Evolutionary conservation across 2,888 invertebrate species (phyloP).

Genomic region (Caradrina kadenii): DNA sequence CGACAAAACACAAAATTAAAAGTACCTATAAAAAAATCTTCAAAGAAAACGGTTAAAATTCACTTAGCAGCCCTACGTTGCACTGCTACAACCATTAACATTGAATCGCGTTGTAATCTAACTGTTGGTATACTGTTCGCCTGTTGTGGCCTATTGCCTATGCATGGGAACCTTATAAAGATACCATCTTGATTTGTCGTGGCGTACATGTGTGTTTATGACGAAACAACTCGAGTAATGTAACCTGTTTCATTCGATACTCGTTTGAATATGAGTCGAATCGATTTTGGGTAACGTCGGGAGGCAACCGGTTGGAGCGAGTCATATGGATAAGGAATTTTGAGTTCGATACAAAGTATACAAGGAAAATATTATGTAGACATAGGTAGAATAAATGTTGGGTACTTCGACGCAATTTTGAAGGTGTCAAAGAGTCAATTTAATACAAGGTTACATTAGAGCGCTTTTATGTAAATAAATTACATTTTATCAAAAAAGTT

Average conservation of each 20-base stretch:
- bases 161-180: conserved; percentile 60
- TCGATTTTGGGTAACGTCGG: conserved; percentile 33
- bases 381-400: no score
- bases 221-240: conserved; percentile 38
- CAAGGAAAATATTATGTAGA: background rate
- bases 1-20: no score
- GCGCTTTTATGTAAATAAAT: background rate
- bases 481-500: background rate
- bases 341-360: conserved; percentile 9
- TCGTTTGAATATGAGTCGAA: conserved; percentile 30
- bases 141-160: conserved; percentile 38
- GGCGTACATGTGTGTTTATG: conserved; percentile 41
- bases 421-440: conserved; percentile 4
- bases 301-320: conserved; percentile 25
- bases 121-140: conserved; percentile 33
- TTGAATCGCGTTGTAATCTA: conserved; percentile 63
- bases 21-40: no score
- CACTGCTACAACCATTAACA: conserved; percentile 62
- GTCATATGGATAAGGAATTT: conserved; percentile 13
- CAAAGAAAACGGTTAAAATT: background rate
- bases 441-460: background rate
- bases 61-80: conserved; percentile 37
- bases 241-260: conserved; percentile 34
- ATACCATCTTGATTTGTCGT: conserved; percentile 54
- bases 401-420: conserved; percentile 20